Base-by-base conservation (phyloP, 1,140 invertebrate species). In the Leptoteleia sp. region DNA sequence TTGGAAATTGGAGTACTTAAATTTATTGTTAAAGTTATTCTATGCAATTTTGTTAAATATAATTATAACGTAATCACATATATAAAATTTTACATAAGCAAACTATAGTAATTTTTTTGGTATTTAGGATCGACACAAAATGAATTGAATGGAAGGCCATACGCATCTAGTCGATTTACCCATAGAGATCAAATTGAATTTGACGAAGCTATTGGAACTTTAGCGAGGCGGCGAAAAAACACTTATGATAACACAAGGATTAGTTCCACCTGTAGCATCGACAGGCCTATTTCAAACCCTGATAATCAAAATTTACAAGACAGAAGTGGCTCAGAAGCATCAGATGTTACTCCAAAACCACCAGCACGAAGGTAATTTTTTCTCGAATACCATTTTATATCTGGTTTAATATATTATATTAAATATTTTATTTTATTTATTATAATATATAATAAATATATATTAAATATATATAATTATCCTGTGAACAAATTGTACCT, bases 181-280 rank as follows among this genome's bases (percentile, higher is more conserved):
- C 52, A 13, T 11, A 85, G 48, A 19, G 87, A 89, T 48, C 86
- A 89, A 17, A 80, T 82, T 16, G 87, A 89, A 43, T 88, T 89
- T 22, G 81, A 88, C 22, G 85, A 88, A 76, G 87, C 87, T 3
- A 77, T 89, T 6, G 83, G 86, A 4, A 89, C 87, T 27, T 47
- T 89, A 8, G 75, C 82, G 6, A 85, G 87, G 73, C 81, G 87
- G 67, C 83, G 86, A 55, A 89, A 89, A 57, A 84, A 87, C 37
- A 88, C 87, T 15, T 72, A 84, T n/a, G 87, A 88, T 11, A 82
- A 81, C 43, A 80, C 83, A 5, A 83, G 84, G 55, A 82, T 82
- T 55, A 76, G 76, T 17, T 82, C 84, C 15, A 88, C 75, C 76
- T 61, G 82, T 8, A 85, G 83, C 4, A 79, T 85, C 0, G 86